A percentile compares a stretch with the other conserved stretches of the same genome.
Conservation (phyloP, 2,797 vertebrate genomes). For the Aplochiton taeniatus region DNA sequence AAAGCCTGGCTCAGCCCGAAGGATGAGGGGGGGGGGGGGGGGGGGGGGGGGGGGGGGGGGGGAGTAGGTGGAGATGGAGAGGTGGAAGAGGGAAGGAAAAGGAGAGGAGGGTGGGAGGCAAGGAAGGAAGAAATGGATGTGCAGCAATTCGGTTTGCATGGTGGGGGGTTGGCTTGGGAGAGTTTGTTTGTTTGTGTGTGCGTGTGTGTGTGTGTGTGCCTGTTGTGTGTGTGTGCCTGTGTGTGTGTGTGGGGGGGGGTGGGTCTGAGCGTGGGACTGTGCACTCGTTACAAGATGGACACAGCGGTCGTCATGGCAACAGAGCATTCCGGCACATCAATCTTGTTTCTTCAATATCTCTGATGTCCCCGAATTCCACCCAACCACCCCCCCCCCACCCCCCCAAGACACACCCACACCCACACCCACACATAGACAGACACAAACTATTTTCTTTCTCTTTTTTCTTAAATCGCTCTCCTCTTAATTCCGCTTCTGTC, state of each 20-base stretch:
- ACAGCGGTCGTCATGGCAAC: constrained; percentile 73
- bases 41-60: background rate
- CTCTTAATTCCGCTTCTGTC: background rate
- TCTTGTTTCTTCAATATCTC: constrained; percentile 51
- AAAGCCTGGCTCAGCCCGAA: background rate
- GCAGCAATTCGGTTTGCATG: constrained; percentile 54
- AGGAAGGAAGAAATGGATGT: background rate
- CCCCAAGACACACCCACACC: too few species aligned
- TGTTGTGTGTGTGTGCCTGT: background rate
- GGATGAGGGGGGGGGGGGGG: background rate
- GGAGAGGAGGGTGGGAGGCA: background rate
- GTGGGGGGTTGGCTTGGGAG: constrained; percentile 57
- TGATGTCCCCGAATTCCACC: constrained; percentile 57
- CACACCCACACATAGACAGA: too few species aligned
- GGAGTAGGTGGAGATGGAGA: background rate
- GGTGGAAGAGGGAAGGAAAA: background rate
- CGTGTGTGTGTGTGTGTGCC: constrained; percentile 40
- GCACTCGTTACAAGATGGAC: constrained; percentile 56
- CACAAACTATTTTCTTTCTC: too few species aligned
- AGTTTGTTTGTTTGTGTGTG: constrained; percentile 44
- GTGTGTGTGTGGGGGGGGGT: background rate
- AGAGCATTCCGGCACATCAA: constrained; percentile 53
- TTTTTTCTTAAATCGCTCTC: background rate
- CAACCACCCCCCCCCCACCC: too few species aligned
- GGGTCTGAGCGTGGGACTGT: constrained; percentile 52